These are phyloP conservation scores for Idris sp. DNA, from an alignment of 1,140 invertebrate species.

Conservation along the genomic window DNA sequence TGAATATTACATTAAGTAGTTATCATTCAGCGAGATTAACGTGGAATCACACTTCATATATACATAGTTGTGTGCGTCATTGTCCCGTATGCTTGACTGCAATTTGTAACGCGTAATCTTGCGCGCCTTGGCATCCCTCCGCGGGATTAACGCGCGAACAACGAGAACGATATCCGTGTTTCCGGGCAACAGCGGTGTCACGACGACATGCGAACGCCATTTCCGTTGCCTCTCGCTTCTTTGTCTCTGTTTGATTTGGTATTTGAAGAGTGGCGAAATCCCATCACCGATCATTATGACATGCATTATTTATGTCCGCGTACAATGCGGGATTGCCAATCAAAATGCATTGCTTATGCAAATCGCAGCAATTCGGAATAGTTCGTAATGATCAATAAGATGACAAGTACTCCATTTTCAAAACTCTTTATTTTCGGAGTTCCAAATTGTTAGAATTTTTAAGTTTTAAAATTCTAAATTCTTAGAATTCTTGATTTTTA, in stretches of 20 bases:
- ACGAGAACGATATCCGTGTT: conserved; percentile 48
- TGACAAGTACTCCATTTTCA: conserved; percentile 50
- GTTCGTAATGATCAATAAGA: conserved; percentile 74
- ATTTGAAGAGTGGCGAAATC: conserved; percentile 56
- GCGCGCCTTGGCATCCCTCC: conserved; percentile 44
- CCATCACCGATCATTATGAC: conserved; percentile 72
- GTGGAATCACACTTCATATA: conserved; percentile 24
- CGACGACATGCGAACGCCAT: conserved; percentile 4
- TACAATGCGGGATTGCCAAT: conserved; percentile 72
- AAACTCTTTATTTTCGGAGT: conserved; percentile 19
- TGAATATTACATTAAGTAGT: conserved; percentile 36
- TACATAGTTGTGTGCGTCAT: conserved; percentile 38
- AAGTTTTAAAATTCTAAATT: conserved; percentile 9
- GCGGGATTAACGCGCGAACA: conserved; percentile 45
- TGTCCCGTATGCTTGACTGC: conserved; percentile 35
- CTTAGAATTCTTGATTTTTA: conserved; percentile 29
- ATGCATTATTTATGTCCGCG: conserved; percentile 77
- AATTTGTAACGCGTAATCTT: conserved; percentile 60
- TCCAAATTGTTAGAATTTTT: conserved; percentile 39
- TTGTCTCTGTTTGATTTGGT: conserved; percentile 9
- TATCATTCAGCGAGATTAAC: conserved; percentile 32
- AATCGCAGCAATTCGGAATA: conserved; percentile 70
- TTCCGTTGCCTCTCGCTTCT: conserved; percentile 1
- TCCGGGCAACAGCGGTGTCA: conserved; percentile 24
- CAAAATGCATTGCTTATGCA: conserved; percentile 78